A percentile compares a stretch with the other conserved stretches of the same genome.
Evolutionary conservation across 2,113 vertebrate species (phyloP).

Genomic region (Tenrec ecaudatus): DNA sequence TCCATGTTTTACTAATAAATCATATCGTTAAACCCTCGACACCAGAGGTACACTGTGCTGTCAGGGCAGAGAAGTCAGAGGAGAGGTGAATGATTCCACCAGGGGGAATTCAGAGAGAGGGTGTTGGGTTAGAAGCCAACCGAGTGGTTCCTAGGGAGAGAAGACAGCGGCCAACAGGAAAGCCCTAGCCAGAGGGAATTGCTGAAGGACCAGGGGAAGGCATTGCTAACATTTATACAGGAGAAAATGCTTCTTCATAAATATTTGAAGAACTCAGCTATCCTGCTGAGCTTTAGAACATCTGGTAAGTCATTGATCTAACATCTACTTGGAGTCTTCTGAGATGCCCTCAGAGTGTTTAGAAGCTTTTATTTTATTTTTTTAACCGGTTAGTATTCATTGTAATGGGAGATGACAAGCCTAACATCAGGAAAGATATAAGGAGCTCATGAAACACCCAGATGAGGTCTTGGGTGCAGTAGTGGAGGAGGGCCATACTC

Average conservation of each 20-base stretch:
- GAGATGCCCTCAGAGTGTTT: background rate
- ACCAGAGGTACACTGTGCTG: background rate
- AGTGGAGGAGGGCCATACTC: background rate
- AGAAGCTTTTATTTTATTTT: background rate
- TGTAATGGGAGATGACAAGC: conserved; percentile 26
- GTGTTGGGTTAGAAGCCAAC: too few relatives aligned
- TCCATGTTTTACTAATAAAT: background rate
- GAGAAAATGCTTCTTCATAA: background rate
- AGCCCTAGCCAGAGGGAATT: background rate
- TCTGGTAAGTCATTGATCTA: background rate
- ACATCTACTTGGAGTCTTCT: conserved; percentile 48
- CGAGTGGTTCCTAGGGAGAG: background rate
- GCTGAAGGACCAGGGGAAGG: background rate
- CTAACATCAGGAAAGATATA: background rate
- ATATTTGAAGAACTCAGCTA: conserved; percentile 14
- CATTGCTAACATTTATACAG: background rate
- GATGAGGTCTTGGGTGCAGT: background rate
- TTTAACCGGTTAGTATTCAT: background rate
- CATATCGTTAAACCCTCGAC: background rate
- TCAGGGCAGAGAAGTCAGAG: background rate
- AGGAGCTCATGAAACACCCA: background rate
- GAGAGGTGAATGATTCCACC: background rate
- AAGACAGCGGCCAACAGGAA: background rate
- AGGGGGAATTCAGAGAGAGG: background rate
- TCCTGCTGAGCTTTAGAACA: conserved; percentile 26